phyloP scores from a whole-genome alignment of 2,888 invertebrate genomes.

The Rhagium mordax region DNA sequence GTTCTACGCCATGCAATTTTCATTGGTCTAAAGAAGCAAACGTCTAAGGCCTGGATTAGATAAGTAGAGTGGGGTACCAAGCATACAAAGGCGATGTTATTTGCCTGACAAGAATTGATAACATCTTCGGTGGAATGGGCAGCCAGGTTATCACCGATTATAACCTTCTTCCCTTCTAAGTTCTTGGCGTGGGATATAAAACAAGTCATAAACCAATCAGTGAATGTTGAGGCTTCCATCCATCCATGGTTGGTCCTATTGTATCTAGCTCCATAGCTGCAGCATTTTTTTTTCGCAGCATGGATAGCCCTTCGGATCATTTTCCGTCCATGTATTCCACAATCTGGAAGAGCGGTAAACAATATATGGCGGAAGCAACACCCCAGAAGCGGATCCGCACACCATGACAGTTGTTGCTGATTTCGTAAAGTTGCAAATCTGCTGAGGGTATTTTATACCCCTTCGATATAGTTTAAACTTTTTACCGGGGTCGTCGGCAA shows the following conservation, averaged over 20 bases:
- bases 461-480: not conserved
- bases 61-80: slow-evolving; percentile 21
- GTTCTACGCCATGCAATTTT: not conserved
- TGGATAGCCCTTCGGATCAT: not conserved
- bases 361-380: not conserved
- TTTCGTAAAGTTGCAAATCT: slow-evolving; percentile 1
- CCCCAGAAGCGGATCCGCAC: not conserved
- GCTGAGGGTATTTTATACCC: not conserved
- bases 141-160: slow-evolving; percentile 35
- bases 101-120: slow-evolving; percentile 7
- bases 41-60: not conserved
- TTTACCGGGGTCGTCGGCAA: slow-evolving; percentile 1
- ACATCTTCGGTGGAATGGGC: slow-evolving; percentile 25
- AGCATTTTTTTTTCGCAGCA: not conserved
- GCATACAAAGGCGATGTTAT: slow-evolving; percentile 25
- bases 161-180: slow-evolving; percentile 21
- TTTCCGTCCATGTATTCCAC: slow-evolving; percentile 3
- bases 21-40: not conserved
- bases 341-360: not conserved
- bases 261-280: not conserved
- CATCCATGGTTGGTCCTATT: not conserved
- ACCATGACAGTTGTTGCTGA: not conserved
- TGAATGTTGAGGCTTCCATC: not conserved
- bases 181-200: slow-evolving; percentile 27
- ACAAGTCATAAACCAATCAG: slow-evolving; percentile 12